These are phyloP conservation scores for Probosciger aterrimus DNA, from an alignment of 2,113 vertebrate species.

Conservation along the genomic window DNA sequence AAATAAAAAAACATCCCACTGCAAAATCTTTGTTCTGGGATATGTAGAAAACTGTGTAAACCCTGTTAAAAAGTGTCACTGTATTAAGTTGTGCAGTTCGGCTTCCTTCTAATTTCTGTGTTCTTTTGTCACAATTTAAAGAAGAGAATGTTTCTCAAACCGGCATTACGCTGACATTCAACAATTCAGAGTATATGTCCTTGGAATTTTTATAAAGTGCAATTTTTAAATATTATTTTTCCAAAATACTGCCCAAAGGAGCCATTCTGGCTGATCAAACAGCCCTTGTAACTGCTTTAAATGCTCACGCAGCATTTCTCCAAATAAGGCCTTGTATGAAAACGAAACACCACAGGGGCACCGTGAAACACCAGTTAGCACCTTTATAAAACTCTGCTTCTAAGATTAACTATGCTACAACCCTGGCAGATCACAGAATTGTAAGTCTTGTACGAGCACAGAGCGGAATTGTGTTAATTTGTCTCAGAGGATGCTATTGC, in stretches of 20 bases:
- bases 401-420: conserved; percentile 41
- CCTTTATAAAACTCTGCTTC: conserved; percentile 57
- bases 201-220: conserved; percentile 42
- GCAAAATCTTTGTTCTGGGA: neutral
- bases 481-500: conserved; percentile 9
- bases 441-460: neutral
- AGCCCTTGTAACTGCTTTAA: conserved; percentile 43
- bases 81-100: neutral
- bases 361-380: conserved; percentile 57
- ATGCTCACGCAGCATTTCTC: conserved; percentile 36
- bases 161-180: neutral
- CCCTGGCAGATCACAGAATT: conserved; percentile 48
- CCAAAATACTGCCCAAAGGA: conserved; percentile 41
- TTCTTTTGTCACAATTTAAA: neutral
- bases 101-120: neutral
- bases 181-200: neutral
- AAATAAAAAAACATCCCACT: neutral
- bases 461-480: conserved; percentile 48
- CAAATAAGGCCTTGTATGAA: conserved; percentile 32
- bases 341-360: conserved; percentile 19
- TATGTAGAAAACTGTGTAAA: neutral
- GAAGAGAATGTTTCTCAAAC: neutral
- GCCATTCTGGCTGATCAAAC: conserved; percentile 41
- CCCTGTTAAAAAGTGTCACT: neutral
- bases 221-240: conserved; percentile 56